Percentiles rank a stretch among this genome's conserved stretches.
Conservation (phyloP, 2,113 vertebrate genomes). For the Erpornis zantholeuca region DNA sequence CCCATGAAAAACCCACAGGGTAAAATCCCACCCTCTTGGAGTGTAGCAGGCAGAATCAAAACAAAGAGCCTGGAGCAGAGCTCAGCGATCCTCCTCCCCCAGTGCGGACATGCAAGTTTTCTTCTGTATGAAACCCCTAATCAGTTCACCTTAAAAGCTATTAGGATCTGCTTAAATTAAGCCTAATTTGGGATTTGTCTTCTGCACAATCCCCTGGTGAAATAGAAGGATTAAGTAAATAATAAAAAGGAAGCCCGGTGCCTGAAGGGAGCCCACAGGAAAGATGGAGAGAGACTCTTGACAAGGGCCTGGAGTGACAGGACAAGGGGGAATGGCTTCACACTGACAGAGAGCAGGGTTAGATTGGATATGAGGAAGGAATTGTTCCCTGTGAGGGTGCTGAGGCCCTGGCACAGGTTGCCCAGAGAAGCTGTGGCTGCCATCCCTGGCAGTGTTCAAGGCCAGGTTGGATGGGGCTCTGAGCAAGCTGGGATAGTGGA, state of each 20-base stretch:
- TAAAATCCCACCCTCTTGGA: not conserved
- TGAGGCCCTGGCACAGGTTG: not conserved
- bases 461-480: not conserved
- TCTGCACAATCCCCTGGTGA: not conserved
- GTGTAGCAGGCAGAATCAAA: not conserved
- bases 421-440: not conserved
- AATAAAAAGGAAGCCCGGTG: not conserved
- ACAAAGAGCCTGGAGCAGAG: not conserved
- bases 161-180: not conserved
- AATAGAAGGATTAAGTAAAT: not conserved
- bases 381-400: rapidly evolving
- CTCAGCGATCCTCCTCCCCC: not conserved
- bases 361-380: not conserved
- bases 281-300: not conserved
- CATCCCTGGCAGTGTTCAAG: not conserved
- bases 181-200: not conserved
- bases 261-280: not conserved
- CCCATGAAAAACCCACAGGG: not conserved
- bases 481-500: rapidly evolving
- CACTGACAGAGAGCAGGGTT: not conserved
- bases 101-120: not conserved
- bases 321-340: not conserved
- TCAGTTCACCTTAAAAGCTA: not conserved
- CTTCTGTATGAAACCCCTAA: not conserved
- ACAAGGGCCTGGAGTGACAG: not conserved